These are phyloP conservation scores for Rhabdornis inornatus DNA, from an alignment of 2,113 vertebrate genomes.

Conservation along the genomic window DNA sequence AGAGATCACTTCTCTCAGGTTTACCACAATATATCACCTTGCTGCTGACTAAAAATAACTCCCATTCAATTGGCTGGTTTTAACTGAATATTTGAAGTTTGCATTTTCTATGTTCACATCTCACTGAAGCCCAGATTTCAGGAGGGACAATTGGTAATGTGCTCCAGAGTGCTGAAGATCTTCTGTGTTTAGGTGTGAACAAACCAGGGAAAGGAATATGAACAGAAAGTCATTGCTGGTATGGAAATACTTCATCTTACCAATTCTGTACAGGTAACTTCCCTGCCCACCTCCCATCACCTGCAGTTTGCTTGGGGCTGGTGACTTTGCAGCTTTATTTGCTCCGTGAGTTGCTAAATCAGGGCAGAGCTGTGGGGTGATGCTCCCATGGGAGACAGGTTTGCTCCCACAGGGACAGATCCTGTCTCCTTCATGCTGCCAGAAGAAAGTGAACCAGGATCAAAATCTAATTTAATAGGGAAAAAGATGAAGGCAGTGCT, in stretches of 20 bases:
- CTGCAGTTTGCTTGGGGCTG: neutral
- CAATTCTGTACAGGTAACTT: neutral
- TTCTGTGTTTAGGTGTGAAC: neutral
- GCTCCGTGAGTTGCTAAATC: neutral
- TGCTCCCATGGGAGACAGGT: neutral
- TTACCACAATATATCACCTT: neutral
- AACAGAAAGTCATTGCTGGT: neutral
- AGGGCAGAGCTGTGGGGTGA: neutral
- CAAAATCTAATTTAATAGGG: slow-evolving; percentile 19
- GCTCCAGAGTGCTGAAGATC: neutral
- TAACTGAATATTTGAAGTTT: neutral
- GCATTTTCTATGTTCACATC: neutral
- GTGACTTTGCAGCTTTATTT: neutral
- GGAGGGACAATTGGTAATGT: neutral
- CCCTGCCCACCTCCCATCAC: neutral
- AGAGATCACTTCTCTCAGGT: neutral
- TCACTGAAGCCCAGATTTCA: neutral
- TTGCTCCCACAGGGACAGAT: neutral
- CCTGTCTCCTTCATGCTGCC: neutral
- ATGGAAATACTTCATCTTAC: neutral
- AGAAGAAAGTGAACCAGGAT: neutral
- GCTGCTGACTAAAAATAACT: neutral
- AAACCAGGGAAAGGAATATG: neutral
- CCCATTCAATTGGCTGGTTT: neutral
- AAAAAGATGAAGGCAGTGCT: neutral